Conservation (phyloP, 2,113 vertebrate species). For the Leptobrachium ailaonicum region DNA sequence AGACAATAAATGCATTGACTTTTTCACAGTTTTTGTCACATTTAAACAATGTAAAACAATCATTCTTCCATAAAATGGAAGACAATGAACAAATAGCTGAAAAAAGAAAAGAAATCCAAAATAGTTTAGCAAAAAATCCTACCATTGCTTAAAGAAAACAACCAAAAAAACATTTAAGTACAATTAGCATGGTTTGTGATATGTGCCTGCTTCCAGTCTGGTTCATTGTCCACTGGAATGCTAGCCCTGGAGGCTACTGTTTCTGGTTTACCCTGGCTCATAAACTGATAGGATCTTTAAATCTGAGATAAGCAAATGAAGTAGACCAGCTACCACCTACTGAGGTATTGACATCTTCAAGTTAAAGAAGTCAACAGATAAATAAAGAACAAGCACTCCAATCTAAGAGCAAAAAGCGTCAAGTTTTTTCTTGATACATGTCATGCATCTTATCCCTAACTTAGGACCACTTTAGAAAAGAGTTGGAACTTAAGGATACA, state of each 20-base stretch:
- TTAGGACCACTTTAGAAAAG: too few relatives aligned
- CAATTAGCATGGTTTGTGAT: not conserved
- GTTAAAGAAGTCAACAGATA: not conserved
- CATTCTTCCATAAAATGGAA: too few relatives aligned
- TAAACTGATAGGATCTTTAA: conserved; percentile 29
- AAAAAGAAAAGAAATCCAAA: not conserved
- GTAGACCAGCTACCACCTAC: not conserved
- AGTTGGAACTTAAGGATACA: too few relatives aligned
- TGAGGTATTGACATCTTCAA: conserved; percentile 2
- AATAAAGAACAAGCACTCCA: too few relatives aligned
- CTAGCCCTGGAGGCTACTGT: conserved; percentile 34
- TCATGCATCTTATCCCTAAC: too few relatives aligned
- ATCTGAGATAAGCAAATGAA: conserved; percentile 29
- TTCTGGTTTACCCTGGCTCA: conserved; percentile 32
- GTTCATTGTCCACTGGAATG: conserved; percentile 42
- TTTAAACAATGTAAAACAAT: not conserved
- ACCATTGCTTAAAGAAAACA: not conserved
- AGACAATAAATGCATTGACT: too few relatives aligned
- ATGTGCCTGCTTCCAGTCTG: conserved; percentile 1
- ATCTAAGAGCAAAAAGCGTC: too few relatives aligned
- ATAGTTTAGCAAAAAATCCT: not conserved
- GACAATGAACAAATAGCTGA: not conserved
- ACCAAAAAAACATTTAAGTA: not conserved
- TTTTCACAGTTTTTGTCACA: too few relatives aligned
- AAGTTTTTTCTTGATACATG: too few relatives aligned